Conservation (phyloP, 2,113 vertebrate species). For the Centropus bengalensis region DNA sequence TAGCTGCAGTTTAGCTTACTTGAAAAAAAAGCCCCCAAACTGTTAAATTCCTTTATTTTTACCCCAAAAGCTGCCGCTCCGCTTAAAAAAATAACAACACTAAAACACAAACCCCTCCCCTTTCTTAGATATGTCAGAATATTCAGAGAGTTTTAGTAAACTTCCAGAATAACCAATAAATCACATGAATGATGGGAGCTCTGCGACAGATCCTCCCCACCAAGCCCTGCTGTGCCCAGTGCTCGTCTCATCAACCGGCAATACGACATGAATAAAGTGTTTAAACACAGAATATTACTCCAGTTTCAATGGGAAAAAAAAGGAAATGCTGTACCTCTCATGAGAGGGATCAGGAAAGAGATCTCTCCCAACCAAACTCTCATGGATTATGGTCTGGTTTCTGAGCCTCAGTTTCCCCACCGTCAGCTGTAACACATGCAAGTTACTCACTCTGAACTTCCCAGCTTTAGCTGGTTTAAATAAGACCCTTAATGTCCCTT, state of each 20-base stretch:
- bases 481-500: constrained; percentile 72
- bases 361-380: background rate
- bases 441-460: constrained; percentile 68
- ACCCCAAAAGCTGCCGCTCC: constrained; percentile 24
- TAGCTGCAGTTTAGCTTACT: constrained; percentile 41
- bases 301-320: background rate
- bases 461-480: constrained; percentile 65
- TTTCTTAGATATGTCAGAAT: constrained; percentile 34
- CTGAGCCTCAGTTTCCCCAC: constrained; percentile 58
- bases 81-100: constrained; percentile 25
- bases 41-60: background rate
- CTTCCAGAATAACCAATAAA: constrained; percentile 35
- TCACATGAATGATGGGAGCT: constrained; percentile 16
- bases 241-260: background rate
- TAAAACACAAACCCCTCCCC: background rate
- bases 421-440: constrained; percentile 62
- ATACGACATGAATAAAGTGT: background rate
- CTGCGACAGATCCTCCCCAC: background rate
- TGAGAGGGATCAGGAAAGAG: constrained; percentile 11
- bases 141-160: constrained; percentile 38
- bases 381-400: constrained; percentile 63
- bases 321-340: background rate
- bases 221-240: background rate
- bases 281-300: background rate
- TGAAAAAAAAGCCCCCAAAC: background rate